These are phyloP conservation scores for Virgularia gustaviana DNA, from an alignment of 92 coral and sea anemone genomes.

Conservation along the genomic window DNA sequence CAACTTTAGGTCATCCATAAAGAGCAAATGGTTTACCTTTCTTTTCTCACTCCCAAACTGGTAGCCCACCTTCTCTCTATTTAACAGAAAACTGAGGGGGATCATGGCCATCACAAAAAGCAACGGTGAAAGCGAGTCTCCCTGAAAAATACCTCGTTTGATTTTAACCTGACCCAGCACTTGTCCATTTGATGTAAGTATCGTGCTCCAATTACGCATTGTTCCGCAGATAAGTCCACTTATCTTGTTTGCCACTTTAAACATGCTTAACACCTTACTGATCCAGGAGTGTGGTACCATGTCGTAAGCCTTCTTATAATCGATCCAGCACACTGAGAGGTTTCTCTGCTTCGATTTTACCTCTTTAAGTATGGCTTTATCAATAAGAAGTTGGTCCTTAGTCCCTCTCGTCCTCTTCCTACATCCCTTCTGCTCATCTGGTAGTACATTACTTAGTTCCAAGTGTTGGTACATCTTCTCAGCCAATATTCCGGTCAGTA, in stretches of 20 bases:
- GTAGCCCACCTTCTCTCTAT: conserved; percentile 11
- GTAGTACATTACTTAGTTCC: conserved; percentile 25
- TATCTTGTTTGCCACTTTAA: conserved; percentile 23
- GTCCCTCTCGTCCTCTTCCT: conserved; percentile 38
- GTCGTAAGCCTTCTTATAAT: conserved; percentile 10
- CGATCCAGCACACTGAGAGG: conserved; percentile 1
- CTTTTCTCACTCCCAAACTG: background rate
- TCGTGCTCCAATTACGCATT: conserved; percentile 37
- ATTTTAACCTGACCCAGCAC: conserved; percentile 34
- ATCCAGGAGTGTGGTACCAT: conserved; percentile 12
- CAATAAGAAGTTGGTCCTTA: conserved; percentile 46
- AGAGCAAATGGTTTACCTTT: conserved; percentile 29
- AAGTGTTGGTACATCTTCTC: conserved; percentile 39
- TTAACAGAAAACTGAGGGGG: conserved; percentile 23
- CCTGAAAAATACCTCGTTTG: conserved; percentile 44
- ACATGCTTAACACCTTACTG: conserved; percentile 1
- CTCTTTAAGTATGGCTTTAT: conserved; percentile 42
- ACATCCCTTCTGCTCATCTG: conserved; percentile 45
- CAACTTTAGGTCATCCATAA: conserved; percentile 36
- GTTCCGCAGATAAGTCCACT: conserved; percentile 1
- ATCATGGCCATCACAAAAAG: conserved; percentile 21
- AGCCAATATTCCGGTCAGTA: conserved; percentile 23
- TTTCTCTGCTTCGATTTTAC: conserved; percentile 1
- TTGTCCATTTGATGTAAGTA: background rate
- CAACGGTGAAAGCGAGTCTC: conserved; percentile 43